These are phyloP conservation scores for Hypanus sabinus DNA, from an alignment of 2,113 vertebrate genomes.

Conservation along the genomic window DNA sequence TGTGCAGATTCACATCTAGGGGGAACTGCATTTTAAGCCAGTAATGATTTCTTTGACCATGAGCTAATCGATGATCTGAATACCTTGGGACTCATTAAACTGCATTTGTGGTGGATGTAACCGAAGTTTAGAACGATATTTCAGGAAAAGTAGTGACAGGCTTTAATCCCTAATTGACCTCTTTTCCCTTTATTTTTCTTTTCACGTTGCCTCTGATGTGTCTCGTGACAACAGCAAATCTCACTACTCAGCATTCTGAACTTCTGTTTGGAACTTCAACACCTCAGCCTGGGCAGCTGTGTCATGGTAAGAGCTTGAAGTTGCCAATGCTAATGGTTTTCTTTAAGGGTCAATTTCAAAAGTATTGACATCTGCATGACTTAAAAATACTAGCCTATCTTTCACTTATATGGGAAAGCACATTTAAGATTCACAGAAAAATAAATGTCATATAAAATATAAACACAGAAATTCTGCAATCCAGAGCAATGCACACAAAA, in stretches of 20 bases:
- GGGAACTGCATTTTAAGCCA: conserved; percentile 52
- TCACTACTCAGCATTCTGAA: conserved; percentile 90
- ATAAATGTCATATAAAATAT: not conserved
- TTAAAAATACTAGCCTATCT: not conserved
- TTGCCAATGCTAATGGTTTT: conserved; percentile 20
- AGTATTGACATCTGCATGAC: not conserved
- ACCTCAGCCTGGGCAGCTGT: conserved; percentile 92
- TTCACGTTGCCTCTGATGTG: conserved; percentile 53
- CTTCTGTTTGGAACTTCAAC: conserved; percentile 85
- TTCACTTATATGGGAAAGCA: not conserved
- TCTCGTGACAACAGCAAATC: conserved; percentile 77
- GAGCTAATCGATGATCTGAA: conserved; percentile 58
- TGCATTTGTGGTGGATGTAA: conserved; percentile 58
- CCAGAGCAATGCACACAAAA: too few relatives aligned
- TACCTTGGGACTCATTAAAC: conserved; percentile 69
- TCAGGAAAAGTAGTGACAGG: conserved; percentile 60
- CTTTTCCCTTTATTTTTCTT: conserved; percentile 60
- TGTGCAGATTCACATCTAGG: conserved; percentile 51
- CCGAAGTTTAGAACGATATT: conserved; percentile 56
- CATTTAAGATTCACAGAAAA: not conserved
- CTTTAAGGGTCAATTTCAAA: not conserved
- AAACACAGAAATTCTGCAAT: too few relatives aligned
- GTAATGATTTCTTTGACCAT: conserved; percentile 61
- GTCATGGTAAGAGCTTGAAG: conserved; percentile 76
- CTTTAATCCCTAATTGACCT: conserved; percentile 73